Evolutionary conservation across 2,113 vertebrate species (phyloP).

Genomic region (Passer domesticus): DNA sequence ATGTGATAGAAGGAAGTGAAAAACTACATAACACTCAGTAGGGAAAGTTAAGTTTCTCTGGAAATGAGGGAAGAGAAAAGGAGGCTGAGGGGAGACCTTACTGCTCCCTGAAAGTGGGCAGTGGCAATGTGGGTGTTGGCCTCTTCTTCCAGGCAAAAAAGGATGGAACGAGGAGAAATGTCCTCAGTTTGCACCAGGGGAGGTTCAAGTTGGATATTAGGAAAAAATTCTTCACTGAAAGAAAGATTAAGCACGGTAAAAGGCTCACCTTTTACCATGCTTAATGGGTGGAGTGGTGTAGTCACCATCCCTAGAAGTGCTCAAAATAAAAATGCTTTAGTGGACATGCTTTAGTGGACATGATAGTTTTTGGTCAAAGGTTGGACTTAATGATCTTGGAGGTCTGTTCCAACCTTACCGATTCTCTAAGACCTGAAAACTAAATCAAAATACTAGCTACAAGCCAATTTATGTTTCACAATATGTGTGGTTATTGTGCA

Average conservation of each 20-base stretch:
- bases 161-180: fast-evolving
- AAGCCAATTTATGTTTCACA: background rate
- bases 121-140: background rate
- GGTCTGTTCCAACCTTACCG: background rate
- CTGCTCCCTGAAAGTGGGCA: background rate
- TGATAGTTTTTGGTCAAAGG: background rate
- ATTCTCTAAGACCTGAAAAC: background rate
- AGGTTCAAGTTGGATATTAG: background rate
- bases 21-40: background rate
- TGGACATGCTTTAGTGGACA: background rate
- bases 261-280: background rate
- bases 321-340: background rate
- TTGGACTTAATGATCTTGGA: background rate
- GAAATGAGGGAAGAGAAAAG: background rate
- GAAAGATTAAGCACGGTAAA: background rate
- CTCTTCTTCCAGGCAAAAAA: background rate
- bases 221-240: background rate
- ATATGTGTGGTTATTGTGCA: background rate
- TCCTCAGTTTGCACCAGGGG: background rate
- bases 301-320: background rate
- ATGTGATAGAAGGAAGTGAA: background rate
- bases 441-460: background rate
- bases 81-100: background rate
- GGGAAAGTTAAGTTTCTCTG: background rate
- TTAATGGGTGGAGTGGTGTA: background rate